Base-by-base conservation (phyloP, 2,797 vertebrate species). In the Phrynocephalus vlangalii region DNA sequence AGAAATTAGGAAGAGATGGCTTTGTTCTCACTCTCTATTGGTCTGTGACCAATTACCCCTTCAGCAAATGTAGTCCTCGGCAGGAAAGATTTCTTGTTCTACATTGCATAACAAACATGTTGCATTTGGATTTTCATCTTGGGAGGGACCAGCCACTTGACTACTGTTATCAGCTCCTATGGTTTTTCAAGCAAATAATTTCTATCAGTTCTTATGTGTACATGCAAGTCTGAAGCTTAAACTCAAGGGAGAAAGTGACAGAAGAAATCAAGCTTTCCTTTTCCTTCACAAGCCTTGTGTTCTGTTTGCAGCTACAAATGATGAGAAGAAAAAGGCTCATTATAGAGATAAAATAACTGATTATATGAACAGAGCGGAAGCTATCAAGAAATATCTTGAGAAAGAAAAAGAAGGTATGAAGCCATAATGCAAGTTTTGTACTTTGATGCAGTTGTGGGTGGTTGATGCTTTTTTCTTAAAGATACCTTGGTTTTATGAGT, bases 361-460 rank as follows among this genome's bases (percentile, higher is more conserved):
- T 89, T 99, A 99, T 95, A 98, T 99, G 98, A 97, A 97, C 91
- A 96, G 98, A 96, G 99, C 98, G 76, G 99, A 99, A 95, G 97
- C 98, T 83, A 98, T 99, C 92, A 99, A 99, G 95, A 96, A 95
- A 63, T 97, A 97, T 28, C 95, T 98, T 15, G 97, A 97, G 91
- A 98, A 98, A 96, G 95, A 97, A 88, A 99, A 98, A 95, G 98
- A 98, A 98, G 98, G 98, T 99, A 95, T 50, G 81, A 75, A 79
- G 13, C 3, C 48, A 30, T 73, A 84, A 63, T 86, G 77, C 78
- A 87, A 80, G 33, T 83, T 63, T 77, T 63, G 20, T 63, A 63
- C 24, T 77, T 33, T n/a, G 60, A 33, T 48, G 79, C 0, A 0
- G 0, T 18, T 48, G 3, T 38, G 10, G 44, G 56, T 44, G 38